Conservation (phyloP, 2,797 vertebrate species). For the Epinephelus malabaricus region DNA sequence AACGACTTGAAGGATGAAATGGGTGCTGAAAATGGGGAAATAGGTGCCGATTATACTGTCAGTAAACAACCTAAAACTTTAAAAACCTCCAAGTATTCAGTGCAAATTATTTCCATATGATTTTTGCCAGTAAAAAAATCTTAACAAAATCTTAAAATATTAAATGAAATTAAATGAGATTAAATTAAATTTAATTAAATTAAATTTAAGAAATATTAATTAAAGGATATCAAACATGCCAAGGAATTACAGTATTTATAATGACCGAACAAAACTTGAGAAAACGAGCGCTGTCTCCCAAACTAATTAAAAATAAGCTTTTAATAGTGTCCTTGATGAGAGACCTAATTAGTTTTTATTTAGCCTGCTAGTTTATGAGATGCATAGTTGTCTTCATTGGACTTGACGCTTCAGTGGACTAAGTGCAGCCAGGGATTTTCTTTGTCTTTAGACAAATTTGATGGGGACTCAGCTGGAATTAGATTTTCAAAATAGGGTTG, state of each 20-base stretch:
- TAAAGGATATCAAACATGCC: not conserved
- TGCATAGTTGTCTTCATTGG: not conserved
- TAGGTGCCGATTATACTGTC: no score
- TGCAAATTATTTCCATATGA: no score
- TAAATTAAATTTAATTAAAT: no score
- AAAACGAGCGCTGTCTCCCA: not conserved
- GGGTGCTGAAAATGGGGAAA: no score
- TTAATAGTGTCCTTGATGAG: not conserved
- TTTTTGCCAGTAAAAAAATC: no score
- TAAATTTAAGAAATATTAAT: not conserved
- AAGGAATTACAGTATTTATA: not conserved
- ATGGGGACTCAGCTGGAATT: not conserved
- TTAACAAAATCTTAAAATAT: no score
- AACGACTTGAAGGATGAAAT: no score
- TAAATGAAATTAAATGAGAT: no score
- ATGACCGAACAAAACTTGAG: not conserved
- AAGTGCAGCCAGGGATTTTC: not conserved
- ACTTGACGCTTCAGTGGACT: not conserved
- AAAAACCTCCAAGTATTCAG: no score
- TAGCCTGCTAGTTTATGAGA: constrained; percentile 7
- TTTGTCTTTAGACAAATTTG: not conserved
- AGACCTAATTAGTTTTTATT: constrained; percentile 1
- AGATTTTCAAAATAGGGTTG: not conserved
- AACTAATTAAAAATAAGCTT: not conserved
- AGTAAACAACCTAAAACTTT: no score